Conservation (phyloP, 2,797 vertebrate genomes). For the Sebastes ruberrimus region DNA sequence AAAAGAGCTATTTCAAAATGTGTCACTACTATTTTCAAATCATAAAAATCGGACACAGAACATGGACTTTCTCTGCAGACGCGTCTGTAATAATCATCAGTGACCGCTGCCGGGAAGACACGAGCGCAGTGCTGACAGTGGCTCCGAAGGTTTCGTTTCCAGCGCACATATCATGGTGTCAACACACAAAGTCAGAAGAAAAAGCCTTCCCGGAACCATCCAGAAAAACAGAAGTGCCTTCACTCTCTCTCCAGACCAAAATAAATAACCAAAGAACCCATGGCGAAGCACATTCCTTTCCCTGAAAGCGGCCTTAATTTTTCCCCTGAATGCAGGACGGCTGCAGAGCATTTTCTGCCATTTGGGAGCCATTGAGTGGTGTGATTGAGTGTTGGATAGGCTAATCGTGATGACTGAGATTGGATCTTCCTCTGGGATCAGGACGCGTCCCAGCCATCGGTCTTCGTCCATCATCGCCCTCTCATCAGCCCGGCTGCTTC, state of each 20-base stretch:
- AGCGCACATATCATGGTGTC: slow-evolving; percentile 72
- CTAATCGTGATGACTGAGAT: slow-evolving; percentile 58
- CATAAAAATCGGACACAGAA: slow-evolving; percentile 10
- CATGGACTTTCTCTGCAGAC: slow-evolving; percentile 26
- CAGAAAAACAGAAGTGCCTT: slow-evolving; percentile 53
- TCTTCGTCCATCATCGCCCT: slow-evolving; percentile 35
- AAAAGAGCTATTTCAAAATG: slow-evolving; percentile 12
- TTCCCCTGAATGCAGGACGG: slow-evolving; percentile 24
- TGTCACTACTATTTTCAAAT: slow-evolving; percentile 29
- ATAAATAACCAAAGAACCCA: slow-evolving; percentile 59
- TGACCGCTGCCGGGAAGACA: slow-evolving; percentile 23
- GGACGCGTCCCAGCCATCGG: slow-evolving; percentile 41
- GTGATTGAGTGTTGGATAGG: slow-evolving; percentile 46
- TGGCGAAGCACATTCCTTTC: slow-evolving; percentile 63
- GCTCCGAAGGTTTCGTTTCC: slow-evolving; percentile 44
- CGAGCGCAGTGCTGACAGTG: slow-evolving; percentile 40
- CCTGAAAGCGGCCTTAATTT: slow-evolving; percentile 25
- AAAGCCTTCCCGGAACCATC: slow-evolving; percentile 47
- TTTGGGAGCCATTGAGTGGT: slow-evolving; percentile 53
- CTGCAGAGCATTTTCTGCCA: slow-evolving; percentile 19
- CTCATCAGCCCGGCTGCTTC: slow-evolving; percentile 32
- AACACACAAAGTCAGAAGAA: slow-evolving; percentile 43
- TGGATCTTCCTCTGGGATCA: slow-evolving; percentile 53
- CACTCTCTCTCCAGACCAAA: slow-evolving; percentile 49
- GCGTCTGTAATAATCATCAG: slow-evolving; percentile 63